Evolutionary conservation across 2,888 invertebrate genomes (phyloP), one percentile per base, ranked within the genome.

Genomic region (Azorinus chamasolen): DNA sequence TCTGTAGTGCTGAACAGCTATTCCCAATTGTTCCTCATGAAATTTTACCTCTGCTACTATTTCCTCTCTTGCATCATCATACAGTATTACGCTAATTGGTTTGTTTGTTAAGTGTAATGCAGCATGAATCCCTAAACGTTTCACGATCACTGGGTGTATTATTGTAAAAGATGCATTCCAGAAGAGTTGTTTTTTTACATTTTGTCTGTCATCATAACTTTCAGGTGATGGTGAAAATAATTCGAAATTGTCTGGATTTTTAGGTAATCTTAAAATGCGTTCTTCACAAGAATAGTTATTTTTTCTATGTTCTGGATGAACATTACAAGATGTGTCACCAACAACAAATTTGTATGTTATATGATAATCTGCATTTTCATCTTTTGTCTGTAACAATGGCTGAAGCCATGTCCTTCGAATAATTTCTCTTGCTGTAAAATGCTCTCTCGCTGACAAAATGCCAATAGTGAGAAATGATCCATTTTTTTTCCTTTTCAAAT

Each of bases 91-190:
- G 46, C 27, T 70, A 0, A 71, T 32, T 32, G 63, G 57, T 27
- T 20, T 22, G 12, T 59, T 24, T 27, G 25, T 46, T n/a, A 79
- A 55, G 10, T 43, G 20, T 3, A 80, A 63, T 43, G 66, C 53
- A 18, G 12, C 8, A 43, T 59, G 64, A 22, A 80, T 32, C 6
- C 80, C 80, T 32, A 80, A 51, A 10, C 54, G 57, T 27, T 65
- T 76, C 2, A 80, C 46, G 10, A 73, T 54, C 16, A 80, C 48
- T 25, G 80, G 66, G 55, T 80, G 66, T 18, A 62, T 70, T 0
- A 77, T 54, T 24, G 45, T 69, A 16, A 80, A 20, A 18, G 80
- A 73, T 4, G 54, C 46, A 70, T 80, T 80, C 65, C 57, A 74
- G 46, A 27, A 48, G 2, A 12, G 12, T 32, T 6, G 8, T 8